Base-by-base conservation (phyloP, 1,140 invertebrate species). In the Atta texana region DNA sequence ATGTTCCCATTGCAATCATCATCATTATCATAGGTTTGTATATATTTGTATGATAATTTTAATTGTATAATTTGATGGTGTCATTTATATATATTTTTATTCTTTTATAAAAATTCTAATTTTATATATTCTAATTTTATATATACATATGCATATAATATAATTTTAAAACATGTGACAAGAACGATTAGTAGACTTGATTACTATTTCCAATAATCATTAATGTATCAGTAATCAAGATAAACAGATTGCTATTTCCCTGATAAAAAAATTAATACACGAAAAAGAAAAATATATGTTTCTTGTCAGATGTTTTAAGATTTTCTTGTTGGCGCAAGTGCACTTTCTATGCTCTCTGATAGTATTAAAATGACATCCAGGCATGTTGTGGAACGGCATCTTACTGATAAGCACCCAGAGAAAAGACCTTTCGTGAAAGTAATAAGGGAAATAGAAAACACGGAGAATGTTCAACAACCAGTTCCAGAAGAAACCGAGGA, bases 311-410 rank as follows among this genome's bases (percentile, higher is more conserved):
- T 90, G 89, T 91, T 91, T 90, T 34, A 84, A 53, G 1, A 55
- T 75, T 6, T 18, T 57, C 3, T 31, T 51, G 14, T 59, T 14
- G 0, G n/a, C 1, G 14, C 0, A 2, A 28, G 61, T 74, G 63
- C 82, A 77, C 49, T 78, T 88, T 82, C 89, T 92, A 92, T 87
- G 87, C 80, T 71, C 44, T 85, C 71, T 92, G 78, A 92, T 90
- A 90, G 87, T 87, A 18, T 77, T 28, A n/a, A 77, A 90, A 75
- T 28, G 8, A 82, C 88, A 31, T 68, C 55, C 74, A 96, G 95
- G 7, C 94, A 96, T 55, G 95, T 96, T 5, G 95, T 98, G 0
- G 97, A 97, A 44, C 96, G 96, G 28, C 97, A 98, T 92, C 90
- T 97, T 2, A 88, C 92, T 0, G 97, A 97, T 4, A 95, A 96